Base-by-base conservation (phyloP, 2,797 vertebrate species). In the Phoebastria nigripes region DNA sequence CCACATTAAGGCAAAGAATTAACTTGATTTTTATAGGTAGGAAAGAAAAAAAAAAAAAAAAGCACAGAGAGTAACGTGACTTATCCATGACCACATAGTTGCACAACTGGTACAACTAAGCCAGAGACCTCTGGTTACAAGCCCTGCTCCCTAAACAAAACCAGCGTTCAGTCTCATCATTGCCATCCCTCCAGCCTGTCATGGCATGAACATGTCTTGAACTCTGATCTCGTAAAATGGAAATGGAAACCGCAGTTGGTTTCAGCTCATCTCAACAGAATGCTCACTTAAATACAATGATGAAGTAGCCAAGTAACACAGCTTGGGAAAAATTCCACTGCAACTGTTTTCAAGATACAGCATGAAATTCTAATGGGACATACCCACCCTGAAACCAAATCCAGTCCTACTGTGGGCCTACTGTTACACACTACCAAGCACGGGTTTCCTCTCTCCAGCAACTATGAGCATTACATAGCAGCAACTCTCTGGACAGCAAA, bases 1-100 rank as follows among this genome's bases (percentile, higher is more conserved):
- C 55, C 86, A 93, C 52, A 13, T 18, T 21, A 89, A 92, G 67
- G 47, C 54, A 80, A 87, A 46, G 63, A 93, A 92, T 89, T 92
- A 76, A 84, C 81, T 63, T 85, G 62, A 77, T 49, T 96, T 92
- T 92, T 91, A 89, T 49, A 95, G 80, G 86, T 82, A 93, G 66
- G 52, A 59, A 90, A 85, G 44, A 7, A 17, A 41, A 80, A 31
- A 28, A 33, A 25, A 13, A 42, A 18, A 16, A 58, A 41, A 46
- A 29, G 28, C 28, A 71, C 14, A 66, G n/a, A 80, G 55, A 81
- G 39, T 39, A 20, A 90, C 82, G 66, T 20, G 25, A 89, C 25
- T 93, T 82, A 90, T 84, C 47, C 59, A 70, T 0, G 1, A 80
- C 59, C 21, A 89, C n/a, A 25, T 0, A 62, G 58, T n/a, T 93